These are phyloP conservation scores for Eurytoma adleriae DNA, from an alignment of 2,888 invertebrate species.

Conservation along the genomic window DNA sequence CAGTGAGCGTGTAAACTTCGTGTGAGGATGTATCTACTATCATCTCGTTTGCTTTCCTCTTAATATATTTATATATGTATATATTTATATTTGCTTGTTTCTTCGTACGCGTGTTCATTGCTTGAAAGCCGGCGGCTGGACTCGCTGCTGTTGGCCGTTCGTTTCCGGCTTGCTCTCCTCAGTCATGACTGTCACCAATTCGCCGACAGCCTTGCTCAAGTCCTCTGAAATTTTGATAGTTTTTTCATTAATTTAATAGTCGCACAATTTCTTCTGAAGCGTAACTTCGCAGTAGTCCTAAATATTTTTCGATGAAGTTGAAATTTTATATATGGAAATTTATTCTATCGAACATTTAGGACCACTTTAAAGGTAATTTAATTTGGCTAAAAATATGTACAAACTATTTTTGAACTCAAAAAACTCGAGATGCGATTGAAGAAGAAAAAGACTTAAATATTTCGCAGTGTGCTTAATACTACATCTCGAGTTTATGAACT, in stretches of 20 bases:
- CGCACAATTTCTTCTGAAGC: too few species aligned
- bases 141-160: constrained; percentile 66
- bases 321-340: not conserved
- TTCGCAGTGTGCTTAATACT: not conserved
- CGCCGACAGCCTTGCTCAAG: constrained; percentile 91
- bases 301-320: too few species aligned
- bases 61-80: constrained; percentile 40
- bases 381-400: not conserved
- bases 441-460: not conserved
- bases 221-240: constrained; percentile 80
- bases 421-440: not conserved
- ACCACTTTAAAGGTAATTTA: not conserved
- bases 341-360: not conserved
- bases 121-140: constrained; percentile 72
- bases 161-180: constrained; percentile 79
- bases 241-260: not conserved
- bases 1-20: not conserved
- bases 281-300: too few species aligned
- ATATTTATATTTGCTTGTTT: constrained; percentile 50
- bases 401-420: not conserved
- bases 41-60: constrained; percentile 16
- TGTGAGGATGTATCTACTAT: not conserved
- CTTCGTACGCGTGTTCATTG: constrained; percentile 57
- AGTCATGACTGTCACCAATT: constrained; percentile 92
- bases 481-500: not conserved